Base-by-base conservation (phyloP, 2,797 vertebrate genomes). In the Todus mexicanus region DNA sequence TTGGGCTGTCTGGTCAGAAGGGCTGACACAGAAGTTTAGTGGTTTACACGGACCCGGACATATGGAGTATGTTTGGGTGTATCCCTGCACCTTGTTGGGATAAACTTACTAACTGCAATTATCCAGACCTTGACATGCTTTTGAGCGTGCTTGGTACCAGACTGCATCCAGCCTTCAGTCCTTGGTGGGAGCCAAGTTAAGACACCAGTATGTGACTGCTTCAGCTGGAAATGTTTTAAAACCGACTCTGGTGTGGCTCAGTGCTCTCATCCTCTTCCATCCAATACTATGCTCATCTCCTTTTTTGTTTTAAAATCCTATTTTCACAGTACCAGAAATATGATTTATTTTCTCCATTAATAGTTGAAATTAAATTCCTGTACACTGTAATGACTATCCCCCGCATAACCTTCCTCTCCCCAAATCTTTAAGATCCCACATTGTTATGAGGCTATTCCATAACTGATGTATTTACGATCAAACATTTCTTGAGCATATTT, bases 401-500 rank as follows among this genome's bases (percentile, higher is more conserved):
- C 1, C 60, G 37, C 29, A 92, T 54, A 90, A 77, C 38, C 75
- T 91, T 87, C 78, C 45, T 89, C 61, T 91, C 42, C 61, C 38
- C 42, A 87, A 87, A 94, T 59, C n/a, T 57, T 85, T 43, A 61
- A 61, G 65, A 89, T 81, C 83, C 61, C 84, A 66, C 38, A 77
- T 27, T 72, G 72, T 89, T 94, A 74, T 48, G 59, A 83, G 81
- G 75, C 65, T 50, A 47, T 92, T 90, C 50, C 69, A 76, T 78
- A 87, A 6, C 19, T 64, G 72, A 91, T 11, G 26, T 69, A 89
- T 90, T 95, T 94, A 94, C 83, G 95, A 94, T 77, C 65, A 75
- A 87, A 65, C 15, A 83, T 75, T 95, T 94, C 78, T 83, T 93
- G 72, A 69, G 93, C 78, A 63, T 95, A 90, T 93, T 93, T 85